These are phyloP conservation scores for Melanaphis sacchari DNA, from an alignment of 1,140 invertebrate species.

Conservation along the genomic window DNA sequence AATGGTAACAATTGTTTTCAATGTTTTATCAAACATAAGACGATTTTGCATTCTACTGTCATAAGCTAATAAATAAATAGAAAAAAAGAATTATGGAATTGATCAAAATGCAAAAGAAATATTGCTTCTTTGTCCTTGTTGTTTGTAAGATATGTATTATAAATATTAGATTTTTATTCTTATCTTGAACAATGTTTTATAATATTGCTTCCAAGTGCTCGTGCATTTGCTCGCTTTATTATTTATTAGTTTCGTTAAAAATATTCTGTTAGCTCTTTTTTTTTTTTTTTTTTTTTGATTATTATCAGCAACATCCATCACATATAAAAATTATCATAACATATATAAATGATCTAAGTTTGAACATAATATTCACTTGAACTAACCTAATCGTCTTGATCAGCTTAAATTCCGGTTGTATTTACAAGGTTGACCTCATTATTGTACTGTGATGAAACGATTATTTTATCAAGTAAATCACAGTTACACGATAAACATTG, in stretches of 20 bases:
- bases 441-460: background rate
- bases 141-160: background rate
- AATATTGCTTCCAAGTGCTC: background rate
- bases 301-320: background rate
- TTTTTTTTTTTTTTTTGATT: background rate
- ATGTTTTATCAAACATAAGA: background rate
- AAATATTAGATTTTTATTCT: background rate
- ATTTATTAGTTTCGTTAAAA: background rate
- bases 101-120: background rate
- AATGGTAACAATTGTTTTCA: background rate
- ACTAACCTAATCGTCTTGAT: background rate
- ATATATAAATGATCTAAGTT: no score
- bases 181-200: background rate
- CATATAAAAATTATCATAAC: conserved; percentile 4
- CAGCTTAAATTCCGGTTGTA: conserved; percentile 12
- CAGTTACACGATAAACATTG: background rate
- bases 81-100: background rate
- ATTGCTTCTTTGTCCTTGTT: background rate
- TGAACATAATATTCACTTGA: background rate
- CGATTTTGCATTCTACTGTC: background rate
- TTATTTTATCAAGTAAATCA: background rate
- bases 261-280: background rate
- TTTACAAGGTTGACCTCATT: background rate
- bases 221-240: background rate
- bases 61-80: background rate